These are phyloP conservation scores for Coturnix japonica DNA, from an alignment of 2,113 vertebrate genomes.

Conservation along the genomic window DNA sequence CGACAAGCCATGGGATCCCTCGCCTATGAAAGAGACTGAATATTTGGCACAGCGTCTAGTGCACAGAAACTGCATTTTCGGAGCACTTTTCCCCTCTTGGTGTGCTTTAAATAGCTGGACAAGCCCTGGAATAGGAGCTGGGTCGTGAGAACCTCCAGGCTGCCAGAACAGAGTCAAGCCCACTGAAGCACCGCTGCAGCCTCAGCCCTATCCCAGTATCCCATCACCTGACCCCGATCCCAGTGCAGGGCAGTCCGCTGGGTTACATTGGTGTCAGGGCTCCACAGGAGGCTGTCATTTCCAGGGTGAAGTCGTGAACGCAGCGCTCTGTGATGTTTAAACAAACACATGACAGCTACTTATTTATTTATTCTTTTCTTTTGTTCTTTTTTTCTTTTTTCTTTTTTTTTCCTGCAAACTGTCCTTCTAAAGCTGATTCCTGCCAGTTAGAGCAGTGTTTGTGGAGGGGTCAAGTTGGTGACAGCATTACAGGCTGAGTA, in stretches of 20 bases:
- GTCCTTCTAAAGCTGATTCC: background rate
- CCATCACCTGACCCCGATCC: background rate
- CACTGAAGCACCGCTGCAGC: background rate
- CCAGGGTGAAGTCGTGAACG: background rate
- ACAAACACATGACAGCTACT: background rate
- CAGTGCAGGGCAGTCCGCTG: rapidly evolving
- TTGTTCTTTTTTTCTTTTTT: too few relatives aligned
- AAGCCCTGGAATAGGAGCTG: conserved; percentile 70
- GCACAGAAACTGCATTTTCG: background rate
- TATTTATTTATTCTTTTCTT: background rate
- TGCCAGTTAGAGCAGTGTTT: background rate
- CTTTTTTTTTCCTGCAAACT: background rate
- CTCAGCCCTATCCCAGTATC: rapidly evolving
- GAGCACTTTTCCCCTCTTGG: background rate
- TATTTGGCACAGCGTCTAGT: background rate
- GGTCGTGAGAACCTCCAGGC: conserved; percentile 77
- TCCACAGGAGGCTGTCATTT: background rate
- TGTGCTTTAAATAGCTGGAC: conserved; percentile 77
- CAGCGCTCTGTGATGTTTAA: background rate
- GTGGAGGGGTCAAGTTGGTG: background rate
- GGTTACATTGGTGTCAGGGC: background rate
- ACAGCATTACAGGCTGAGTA: background rate
- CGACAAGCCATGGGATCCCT: conserved; percentile 11
- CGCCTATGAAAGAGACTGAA: conserved; percentile 33
- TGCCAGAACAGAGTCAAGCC: conserved; percentile 35